Base-by-base conservation (phyloP, 2,797 vertebrate genomes). In the Lacerta viridis region DNA sequence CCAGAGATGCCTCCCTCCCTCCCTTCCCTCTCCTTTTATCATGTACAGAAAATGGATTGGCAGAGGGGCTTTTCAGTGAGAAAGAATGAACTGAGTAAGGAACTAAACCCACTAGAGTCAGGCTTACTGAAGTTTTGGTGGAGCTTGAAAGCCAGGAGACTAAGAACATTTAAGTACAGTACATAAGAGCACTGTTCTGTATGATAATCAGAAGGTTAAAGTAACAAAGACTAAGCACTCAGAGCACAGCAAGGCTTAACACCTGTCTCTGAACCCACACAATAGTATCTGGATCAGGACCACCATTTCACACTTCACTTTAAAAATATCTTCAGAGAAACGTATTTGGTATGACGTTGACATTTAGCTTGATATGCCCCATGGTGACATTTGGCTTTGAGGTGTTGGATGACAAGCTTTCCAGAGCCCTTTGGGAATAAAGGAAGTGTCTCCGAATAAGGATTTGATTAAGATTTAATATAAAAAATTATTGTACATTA, bases 401-500 rank as follows among this genome's bases (percentile, higher is more conserved):
- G 83, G 77, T 80, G 55, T 88, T 74, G 85, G 75, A 80, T 91
- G 88, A 89, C 93, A 94, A 17, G 27, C 91, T 85, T 85, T 88
- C 72, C 87, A 84, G 90, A 89, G 85, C 50, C 80, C 84, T 91
- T 93, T 92, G 74, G 39, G 80, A 91, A 93, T 75, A 55, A 93
- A 91, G 50, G 83, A 88, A 93, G 91, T 86, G 91, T 92, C 89
- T 92, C 92, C 85, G 86, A 92, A 93, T 90, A 83, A 91, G 82
- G 55, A 88, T 92, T 92, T 93, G 92, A 88, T 94, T 93, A 92
- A 85, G 33, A 91, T 91, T 89, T 93, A 91, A 91, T 88, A 71
- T 87, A 76, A 29, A 88, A 43, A 88, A 93, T 93, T 92, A 91
- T 93, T 93, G 72, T 84, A 88, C 89, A 59, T 87, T 93, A 95